Evolutionary conservation across 2,888 invertebrate species (phyloP), one percentile per base, ranked within the genome.

Genomic region (Campoplex capitator): DNA sequence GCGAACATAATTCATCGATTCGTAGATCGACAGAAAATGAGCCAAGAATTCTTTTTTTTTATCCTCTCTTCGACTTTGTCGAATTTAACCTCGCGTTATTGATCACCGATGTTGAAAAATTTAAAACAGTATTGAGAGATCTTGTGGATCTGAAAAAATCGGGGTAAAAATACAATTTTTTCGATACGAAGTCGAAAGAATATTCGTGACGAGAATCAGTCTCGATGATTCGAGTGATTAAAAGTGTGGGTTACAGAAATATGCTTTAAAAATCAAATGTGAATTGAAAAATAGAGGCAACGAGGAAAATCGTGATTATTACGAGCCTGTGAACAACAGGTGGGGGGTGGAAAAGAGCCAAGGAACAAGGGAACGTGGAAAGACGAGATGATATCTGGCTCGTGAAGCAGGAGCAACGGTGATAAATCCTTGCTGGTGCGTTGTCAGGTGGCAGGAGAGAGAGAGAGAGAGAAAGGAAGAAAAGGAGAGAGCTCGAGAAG

Each of bases 351-450:
- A 54, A 35, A 51, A 45, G 54, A n/a, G 32, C 13, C 32, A 16
- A 48, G 7, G 51, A 54, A 75, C 51, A 70, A 38, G 88, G 58
- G 78, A 82, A 88, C 84, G 76, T 65, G 78, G 85, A 90, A 93
- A 42, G 38, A 92, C 91, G 92, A 93, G 94, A 94, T 94, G 93
- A 94, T 94, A 94, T 94, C 94, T 93, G 90, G 91, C 90, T 90
- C 91, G 89, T 88, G 91, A 89, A 91, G 91, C 90, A 62, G 90
- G 56, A 42, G 51, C 62, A 68, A 90, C 90, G 90, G 92, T 93
- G 94, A 94, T 94, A 94, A 94, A 94, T 94, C 85, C 83, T 83
- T 91, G 75, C 84, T 77, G 89, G 84, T 82, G 89, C 89, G 89
- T 89, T 91, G 93, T 93, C 92, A 92, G 92, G 91, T 91, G 91